phyloP scores from a whole-genome alignment of 2,113 vertebrate genomes.

The Platichthys flesus region DNA sequence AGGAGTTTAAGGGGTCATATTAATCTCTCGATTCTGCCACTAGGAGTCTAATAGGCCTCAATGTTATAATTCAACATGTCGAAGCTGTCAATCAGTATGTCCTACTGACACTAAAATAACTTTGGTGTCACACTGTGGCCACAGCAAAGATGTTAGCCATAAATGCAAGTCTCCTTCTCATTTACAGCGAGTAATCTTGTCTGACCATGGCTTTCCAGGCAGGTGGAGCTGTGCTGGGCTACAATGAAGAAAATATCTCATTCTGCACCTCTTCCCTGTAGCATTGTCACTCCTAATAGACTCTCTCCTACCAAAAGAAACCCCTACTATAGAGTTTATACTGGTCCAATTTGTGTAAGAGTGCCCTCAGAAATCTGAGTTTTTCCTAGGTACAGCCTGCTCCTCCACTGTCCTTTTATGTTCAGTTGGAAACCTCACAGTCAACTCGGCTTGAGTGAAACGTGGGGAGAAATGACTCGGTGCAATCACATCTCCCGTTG shows the following conservation, averaged over 20 bases:
- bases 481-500: slow-evolving; percentile 38
- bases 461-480: slow-evolving; percentile 6
- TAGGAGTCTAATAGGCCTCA: too few species aligned
- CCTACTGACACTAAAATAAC: too few species aligned
- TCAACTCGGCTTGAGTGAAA: slow-evolving; percentile 12
- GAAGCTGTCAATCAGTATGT: too few species aligned
- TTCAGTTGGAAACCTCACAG: neutral
- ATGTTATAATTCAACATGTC: too few species aligned
- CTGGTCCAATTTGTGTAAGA: neutral
- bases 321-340: neutral
- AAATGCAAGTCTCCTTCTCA: neutral
- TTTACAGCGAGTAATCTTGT: neutral
- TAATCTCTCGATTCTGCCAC: too few species aligned
- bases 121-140: too few species aligned
- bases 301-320: neutral
- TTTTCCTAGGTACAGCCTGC: slow-evolving; percentile 9
- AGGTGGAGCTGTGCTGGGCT: neutral
- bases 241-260: neutral
- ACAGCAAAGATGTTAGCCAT: too few species aligned
- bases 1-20: too few species aligned
- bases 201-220: neutral
- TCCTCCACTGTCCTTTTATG: slow-evolving; percentile 1
- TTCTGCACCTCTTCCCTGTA: neutral
- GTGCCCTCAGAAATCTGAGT: neutral
- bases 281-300: slow-evolving; percentile 2